phyloP scores from a whole-genome alignment of 2,113 vertebrate species.

The Bambusicola thoracicus region DNA sequence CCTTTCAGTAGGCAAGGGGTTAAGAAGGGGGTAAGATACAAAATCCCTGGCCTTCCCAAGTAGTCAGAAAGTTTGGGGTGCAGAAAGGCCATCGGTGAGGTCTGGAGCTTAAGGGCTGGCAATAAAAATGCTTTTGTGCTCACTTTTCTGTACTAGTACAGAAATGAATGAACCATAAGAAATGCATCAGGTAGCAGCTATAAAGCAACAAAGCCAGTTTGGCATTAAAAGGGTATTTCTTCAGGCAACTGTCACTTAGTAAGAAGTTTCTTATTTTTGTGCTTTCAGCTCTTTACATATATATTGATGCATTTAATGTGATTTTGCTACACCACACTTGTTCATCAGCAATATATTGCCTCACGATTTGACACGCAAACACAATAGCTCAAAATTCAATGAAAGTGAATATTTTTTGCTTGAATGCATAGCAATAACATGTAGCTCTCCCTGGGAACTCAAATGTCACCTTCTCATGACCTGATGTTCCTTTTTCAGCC shows the following conservation, averaged over 20 bases:
- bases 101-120: not conserved
- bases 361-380: not conserved
- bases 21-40: not conserved
- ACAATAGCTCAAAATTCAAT: not conserved
- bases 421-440: not conserved
- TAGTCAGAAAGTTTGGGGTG: not conserved
- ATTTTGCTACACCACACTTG: not conserved
- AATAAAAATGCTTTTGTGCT: not conserved
- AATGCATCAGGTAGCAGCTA: not conserved
- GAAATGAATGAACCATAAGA: not conserved
- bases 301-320: not conserved
- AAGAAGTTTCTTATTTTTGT: not conserved
- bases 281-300: not conserved
- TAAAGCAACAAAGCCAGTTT: not conserved
- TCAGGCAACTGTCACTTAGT: not conserved
- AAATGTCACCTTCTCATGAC: not conserved
- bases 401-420: not conserved
- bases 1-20: not conserved
- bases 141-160: not conserved
- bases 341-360: not conserved
- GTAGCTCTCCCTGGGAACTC: not conserved
- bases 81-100: not conserved
- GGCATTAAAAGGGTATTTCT: not conserved
- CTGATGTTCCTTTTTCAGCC: not conserved
- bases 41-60: not conserved